A percentile compares a stretch with the other conserved stretches of the same genome.
phyloP scores from a whole-genome alignment of 2,888 invertebrate species.

The Drosophila picticornis region DNA sequence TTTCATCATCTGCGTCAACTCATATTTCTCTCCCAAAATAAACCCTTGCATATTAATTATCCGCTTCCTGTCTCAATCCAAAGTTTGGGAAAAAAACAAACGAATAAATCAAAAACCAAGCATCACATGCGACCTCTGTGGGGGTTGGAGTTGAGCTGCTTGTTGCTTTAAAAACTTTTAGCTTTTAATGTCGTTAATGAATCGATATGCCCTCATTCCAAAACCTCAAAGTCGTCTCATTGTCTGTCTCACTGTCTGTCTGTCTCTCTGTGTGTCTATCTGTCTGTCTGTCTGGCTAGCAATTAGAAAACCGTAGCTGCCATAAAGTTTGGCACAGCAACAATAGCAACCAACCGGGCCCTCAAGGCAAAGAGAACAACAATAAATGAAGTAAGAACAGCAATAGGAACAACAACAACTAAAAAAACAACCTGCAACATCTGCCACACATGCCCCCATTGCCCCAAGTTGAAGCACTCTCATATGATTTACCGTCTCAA shows the following conservation, averaged over 20 bases:
- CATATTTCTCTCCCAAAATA: conserved; percentile 1
- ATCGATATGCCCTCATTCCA: conserved; percentile 56
- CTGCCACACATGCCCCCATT: conserved; percentile 36
- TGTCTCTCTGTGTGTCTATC: conserved; percentile 29
- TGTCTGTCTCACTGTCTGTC: conserved; percentile 10
- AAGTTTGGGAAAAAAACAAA: conserved; percentile 11
- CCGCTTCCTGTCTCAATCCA: conserved; percentile 29
- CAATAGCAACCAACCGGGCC: conserved; percentile 26
- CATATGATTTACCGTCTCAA: conserved; percentile 74
- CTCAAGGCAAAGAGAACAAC: conserved; percentile 17
- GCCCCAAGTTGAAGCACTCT: conserved; percentile 20
- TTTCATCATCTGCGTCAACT: neutral
- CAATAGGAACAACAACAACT: neutral
- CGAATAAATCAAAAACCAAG: conserved; percentile 42
- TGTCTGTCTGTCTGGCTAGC: conserved; percentile 55
- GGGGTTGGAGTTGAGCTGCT: neutral
- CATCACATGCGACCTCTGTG: conserved; percentile 3
- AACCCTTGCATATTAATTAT: conserved; percentile 40
- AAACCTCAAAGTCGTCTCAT: conserved; percentile 9
- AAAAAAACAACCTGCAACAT: conserved; percentile 12
- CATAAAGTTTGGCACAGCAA: conserved; percentile 27
- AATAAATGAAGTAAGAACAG: conserved; percentile 3
- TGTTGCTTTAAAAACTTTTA: conserved; percentile 52
- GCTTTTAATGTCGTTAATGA: conserved; percentile 77
- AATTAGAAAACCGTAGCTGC: conserved; percentile 65